phyloP scores from a whole-genome alignment of 1,140 invertebrate species.

The Holotrichia oblita region DNA sequence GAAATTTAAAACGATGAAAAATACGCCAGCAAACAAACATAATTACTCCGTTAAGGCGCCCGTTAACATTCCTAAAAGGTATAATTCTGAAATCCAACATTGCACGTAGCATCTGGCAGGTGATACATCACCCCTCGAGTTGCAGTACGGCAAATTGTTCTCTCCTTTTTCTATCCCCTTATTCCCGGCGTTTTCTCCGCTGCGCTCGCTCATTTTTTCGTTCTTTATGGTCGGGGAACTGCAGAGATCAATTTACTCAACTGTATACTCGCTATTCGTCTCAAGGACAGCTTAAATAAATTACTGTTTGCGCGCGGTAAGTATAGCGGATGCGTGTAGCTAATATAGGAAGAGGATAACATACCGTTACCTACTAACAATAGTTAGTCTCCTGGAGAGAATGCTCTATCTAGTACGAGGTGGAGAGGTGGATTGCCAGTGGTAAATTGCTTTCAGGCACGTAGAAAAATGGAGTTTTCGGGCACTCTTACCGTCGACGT shows the following conservation, averaged over 20 bases:
- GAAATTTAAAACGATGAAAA: constrained; percentile 37
- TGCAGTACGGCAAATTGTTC: constrained; percentile 4
- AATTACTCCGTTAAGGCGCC: constrained; percentile 24
- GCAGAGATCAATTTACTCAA: constrained; percentile 35
- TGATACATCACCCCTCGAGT: constrained; percentile 24
- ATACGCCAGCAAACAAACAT: constrained; percentile 19
- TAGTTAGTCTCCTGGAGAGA: neutral
- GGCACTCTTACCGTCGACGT: neutral
- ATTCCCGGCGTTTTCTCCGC: constrained; percentile 11
- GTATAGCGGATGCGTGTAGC: constrained; percentile 7
- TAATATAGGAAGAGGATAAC: neutral
- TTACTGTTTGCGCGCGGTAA: neutral
- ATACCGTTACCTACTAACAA: constrained; percentile 6
- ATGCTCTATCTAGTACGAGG: neutral
- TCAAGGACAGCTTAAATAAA: constrained; percentile 24
- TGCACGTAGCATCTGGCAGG: constrained; percentile 31
- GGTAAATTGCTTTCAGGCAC: neutral
- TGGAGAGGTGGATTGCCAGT: neutral
- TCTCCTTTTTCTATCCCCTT: neutral
- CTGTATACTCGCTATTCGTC: constrained; percentile 28
- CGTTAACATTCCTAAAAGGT: constrained; percentile 32
- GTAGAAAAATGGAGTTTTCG: neutral
- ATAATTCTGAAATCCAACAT: constrained; percentile 34
- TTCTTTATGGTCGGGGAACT: neutral
- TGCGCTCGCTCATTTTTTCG: constrained; percentile 17